Conservation (phyloP, 92 coral and sea anemone species). For the Porites divaricata region DNA sequence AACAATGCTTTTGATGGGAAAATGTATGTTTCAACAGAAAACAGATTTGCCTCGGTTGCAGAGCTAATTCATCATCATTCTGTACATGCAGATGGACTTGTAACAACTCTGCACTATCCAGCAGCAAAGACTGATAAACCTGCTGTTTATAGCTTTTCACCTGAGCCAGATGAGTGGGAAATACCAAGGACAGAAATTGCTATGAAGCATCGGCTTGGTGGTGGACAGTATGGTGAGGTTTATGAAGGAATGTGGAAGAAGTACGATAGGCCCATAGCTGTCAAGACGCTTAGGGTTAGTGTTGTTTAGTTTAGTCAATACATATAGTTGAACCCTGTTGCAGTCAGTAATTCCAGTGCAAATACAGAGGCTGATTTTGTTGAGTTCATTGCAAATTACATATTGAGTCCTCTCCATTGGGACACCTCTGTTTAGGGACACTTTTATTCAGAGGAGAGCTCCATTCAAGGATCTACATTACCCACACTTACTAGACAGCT, state of each 20-base stretch:
- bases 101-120: slow-evolving; percentile 97
- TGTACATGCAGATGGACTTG: slow-evolving; percentile 94
- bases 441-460: no score
- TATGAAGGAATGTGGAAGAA: slow-evolving; percentile 98
- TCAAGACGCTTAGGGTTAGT: slow-evolving; percentile 94
- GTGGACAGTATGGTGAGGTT: slow-evolving; percentile 99
- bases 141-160: slow-evolving; percentile 90
- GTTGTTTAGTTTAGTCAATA: background rate
- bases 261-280: slow-evolving; percentile 88
- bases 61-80: slow-evolving; percentile 99
- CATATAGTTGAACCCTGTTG: no score
- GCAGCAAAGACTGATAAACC: slow-evolving; percentile 97
- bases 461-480: no score
- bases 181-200: slow-evolving; percentile 94
- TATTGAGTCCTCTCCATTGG: no score
- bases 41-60: slow-evolving; percentile 86
- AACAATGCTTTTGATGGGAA: slow-evolving; percentile 82
- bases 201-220: slow-evolving; percentile 95
- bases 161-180: slow-evolving; percentile 98
- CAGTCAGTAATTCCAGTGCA: no score
- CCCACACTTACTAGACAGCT: no score
- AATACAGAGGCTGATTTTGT: no score
- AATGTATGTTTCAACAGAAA: slow-evolving; percentile 89
- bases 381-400: no score
- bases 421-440: no score